Percentiles rank a stretch among this genome's conserved stretches.
phyloP scores from a whole-genome alignment of 2,113 vertebrate genomes.

The Garra rufa region DNA sequence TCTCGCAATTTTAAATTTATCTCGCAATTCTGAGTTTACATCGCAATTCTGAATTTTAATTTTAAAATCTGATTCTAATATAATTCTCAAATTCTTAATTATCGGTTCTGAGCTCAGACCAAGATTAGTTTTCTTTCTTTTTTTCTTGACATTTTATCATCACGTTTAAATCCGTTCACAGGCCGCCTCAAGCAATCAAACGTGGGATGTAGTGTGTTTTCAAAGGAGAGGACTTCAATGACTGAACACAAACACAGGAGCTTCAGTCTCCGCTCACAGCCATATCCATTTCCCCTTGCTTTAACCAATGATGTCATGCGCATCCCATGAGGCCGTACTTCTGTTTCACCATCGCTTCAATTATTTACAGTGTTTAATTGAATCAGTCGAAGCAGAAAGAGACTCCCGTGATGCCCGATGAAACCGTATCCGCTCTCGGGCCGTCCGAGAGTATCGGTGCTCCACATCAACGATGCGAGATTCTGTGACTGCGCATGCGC shows the following conservation, averaged over 20 bases:
- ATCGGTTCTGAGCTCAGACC: background rate
- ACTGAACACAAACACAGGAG: no score
- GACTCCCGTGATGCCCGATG: constrained; percentile 4
- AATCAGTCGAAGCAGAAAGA: constrained; percentile 39
- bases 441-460: background rate
- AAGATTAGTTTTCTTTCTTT: background rate
- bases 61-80: no score
- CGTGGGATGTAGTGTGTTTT: background rate
- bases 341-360: constrained; percentile 56
- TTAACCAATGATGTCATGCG: constrained; percentile 59
- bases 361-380: constrained; percentile 63
- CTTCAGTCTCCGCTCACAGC: constrained; percentile 22
- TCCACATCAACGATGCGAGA: background rate
- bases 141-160: background rate
- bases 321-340: constrained; percentile 44
- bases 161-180: background rate
- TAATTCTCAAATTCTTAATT: background rate
- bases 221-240: background rate
- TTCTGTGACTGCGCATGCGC: background rate
- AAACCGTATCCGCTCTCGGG: constrained; percentile 16
- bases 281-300: constrained; percentile 31
- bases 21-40: no score
- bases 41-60: no score
- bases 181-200: background rate
- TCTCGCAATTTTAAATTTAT: no score